A percentile compares a stretch with the other conserved stretches of the same genome.
Conservation (phyloP, 2,797 vertebrate genomes). For the Carcharodon carcharias region DNA sequence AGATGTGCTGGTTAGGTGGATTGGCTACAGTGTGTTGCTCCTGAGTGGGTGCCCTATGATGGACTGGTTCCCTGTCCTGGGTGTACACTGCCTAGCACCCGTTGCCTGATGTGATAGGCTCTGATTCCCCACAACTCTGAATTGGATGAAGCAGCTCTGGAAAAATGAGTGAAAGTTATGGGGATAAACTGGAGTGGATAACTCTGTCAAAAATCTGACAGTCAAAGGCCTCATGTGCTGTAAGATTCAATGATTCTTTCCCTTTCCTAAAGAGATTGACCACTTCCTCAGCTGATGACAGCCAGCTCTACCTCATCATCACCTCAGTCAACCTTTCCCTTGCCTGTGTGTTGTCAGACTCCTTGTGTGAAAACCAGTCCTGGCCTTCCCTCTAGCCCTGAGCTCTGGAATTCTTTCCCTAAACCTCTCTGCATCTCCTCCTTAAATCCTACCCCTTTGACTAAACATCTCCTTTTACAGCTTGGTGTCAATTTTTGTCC, state of each 20-base stretch:
- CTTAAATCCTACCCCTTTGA: neutral
- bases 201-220: neutral
- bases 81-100: too few species aligned
- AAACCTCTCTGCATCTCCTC: neutral
- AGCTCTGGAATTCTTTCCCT: neutral
- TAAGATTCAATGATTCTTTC: neutral
- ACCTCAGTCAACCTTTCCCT: neutral
- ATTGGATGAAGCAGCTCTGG: too few species aligned
- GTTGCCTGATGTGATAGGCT: too few species aligned
- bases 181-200: neutral
- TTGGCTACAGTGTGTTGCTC: too few species aligned
- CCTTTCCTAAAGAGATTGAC: neutral
- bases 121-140: too few species aligned
- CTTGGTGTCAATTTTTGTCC: neutral
- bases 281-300: neutral
- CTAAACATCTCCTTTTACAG: neutral
- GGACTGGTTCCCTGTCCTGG: too few species aligned
- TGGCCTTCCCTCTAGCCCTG: neutral
- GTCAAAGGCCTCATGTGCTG: neutral
- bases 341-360: neutral
- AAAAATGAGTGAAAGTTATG: too few species aligned
- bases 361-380: neutral
- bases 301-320: neutral
- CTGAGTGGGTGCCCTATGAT: too few species aligned
- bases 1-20: too few species aligned